A percentile compares a stretch with the other conserved stretches of the same genome.
Evolutionary conservation across 2,113 vertebrate species (phyloP).

Genomic region (Myotis yumanensis): DNA sequence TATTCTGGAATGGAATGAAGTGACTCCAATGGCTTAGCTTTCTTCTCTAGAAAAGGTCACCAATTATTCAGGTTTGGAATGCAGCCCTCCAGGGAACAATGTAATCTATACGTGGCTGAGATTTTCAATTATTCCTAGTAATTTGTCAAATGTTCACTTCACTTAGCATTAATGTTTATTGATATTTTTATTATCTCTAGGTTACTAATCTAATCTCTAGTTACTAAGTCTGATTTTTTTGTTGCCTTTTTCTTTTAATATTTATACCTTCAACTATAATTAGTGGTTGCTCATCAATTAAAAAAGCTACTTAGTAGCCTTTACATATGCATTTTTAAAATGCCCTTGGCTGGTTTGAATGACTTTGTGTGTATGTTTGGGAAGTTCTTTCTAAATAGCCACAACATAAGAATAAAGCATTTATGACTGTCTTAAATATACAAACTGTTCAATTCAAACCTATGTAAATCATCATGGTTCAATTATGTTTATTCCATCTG

Average conservation of each 20-base stretch:
- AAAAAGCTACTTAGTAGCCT: constrained; percentile 14
- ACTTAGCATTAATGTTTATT: constrained; percentile 48
- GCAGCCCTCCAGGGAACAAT: constrained; percentile 40
- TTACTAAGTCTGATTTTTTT: constrained; percentile 26
- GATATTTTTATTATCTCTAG: constrained; percentile 55
- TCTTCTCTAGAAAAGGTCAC: constrained; percentile 56
- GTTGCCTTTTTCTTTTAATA: constrained; percentile 50
- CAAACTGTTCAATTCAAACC: constrained; percentile 76
- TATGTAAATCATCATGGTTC: constrained; percentile 80
- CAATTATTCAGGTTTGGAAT: constrained; percentile 68
- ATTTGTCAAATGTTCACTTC: constrained; percentile 68
- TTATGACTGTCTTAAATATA: constrained; percentile 73
- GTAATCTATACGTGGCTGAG: constrained; percentile 53
- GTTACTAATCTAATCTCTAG: constrained; percentile 34
- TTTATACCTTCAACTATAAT: constrained; percentile 1
- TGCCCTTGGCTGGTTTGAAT: constrained; percentile 48
- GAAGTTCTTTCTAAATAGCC: constrained; percentile 64
- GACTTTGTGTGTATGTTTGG: constrained; percentile 46
- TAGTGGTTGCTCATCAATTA: constrained; percentile 40
- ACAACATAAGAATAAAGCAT: constrained; percentile 65
- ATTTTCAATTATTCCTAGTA: constrained; percentile 57
- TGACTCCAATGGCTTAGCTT: background rate
- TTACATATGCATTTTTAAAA: constrained; percentile 53
- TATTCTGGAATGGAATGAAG: background rate
- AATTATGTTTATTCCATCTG: constrained; percentile 84